Percentiles rank a stretch among this genome's conserved stretches.
phyloP scores from a whole-genome alignment of 2,888 invertebrate species.

The Crossocerus cetratus region DNA sequence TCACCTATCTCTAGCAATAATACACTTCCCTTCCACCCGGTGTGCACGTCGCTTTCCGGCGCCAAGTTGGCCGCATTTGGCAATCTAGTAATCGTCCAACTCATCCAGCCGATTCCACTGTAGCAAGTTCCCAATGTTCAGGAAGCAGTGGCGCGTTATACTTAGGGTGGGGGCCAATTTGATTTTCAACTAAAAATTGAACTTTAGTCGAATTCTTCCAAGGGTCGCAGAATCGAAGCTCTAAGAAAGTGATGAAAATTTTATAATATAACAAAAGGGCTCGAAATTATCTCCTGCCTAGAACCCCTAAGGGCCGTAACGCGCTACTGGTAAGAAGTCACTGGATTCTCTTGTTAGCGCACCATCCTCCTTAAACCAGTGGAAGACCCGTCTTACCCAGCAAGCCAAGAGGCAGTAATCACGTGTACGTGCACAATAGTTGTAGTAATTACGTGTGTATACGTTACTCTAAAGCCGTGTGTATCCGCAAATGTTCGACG shows the following conservation, averaged over 20 bases:
- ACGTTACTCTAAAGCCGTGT: constrained; percentile 54
- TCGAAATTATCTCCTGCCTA: too few relatives aligned
- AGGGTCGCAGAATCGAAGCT: too few relatives aligned
- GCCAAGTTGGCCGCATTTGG: background rate
- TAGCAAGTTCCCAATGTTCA: constrained; percentile 3
- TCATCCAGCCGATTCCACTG: constrained; percentile 24
- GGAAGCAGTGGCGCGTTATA: too few relatives aligned
- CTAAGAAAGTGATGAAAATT: too few relatives aligned
- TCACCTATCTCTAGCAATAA: constrained; percentile 23
- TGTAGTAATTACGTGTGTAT: constrained; percentile 58
- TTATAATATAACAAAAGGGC: too few relatives aligned
- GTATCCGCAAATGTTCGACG: constrained; percentile 55
- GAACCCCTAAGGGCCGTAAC: too few relatives aligned
- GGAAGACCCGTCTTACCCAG: constrained; percentile 2
- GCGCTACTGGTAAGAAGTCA: too few relatives aligned
- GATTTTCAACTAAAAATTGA: too few relatives aligned
- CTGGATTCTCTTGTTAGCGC: constrained; percentile 24
- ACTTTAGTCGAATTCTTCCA: too few relatives aligned
- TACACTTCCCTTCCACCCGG: constrained; percentile 24
- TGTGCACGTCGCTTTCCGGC: constrained; percentile 23
- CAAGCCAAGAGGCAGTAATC: constrained; percentile 35
- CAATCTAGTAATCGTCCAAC: background rate
- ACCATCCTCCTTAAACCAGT: constrained; percentile 11
- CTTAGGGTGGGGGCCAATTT: too few relatives aligned
- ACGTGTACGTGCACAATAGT: constrained; percentile 56